These are phyloP conservation scores for Dichetophora obliterata DNA, from an alignment of 2,888 invertebrate genomes.

Conservation along the genomic window DNA sequence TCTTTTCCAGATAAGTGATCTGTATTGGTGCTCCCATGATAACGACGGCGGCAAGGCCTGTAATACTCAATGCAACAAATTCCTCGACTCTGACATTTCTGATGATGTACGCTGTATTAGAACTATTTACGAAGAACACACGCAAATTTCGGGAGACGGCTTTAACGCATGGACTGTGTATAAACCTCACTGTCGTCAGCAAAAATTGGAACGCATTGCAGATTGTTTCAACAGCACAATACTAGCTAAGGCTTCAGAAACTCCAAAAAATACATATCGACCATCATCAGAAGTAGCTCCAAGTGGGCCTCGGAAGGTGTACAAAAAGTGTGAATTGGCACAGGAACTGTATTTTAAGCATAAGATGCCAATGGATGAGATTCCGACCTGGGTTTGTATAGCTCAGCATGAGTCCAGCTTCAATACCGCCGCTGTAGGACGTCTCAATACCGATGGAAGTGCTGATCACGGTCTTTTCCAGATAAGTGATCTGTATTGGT, in stretches of 20 bases:
- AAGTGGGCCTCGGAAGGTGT: constrained; percentile 71
- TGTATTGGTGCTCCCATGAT: constrained; percentile 76
- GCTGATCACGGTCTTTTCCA: constrained; percentile 82
- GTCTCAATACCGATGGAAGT: constrained; percentile 69
- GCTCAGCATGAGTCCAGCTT: constrained; percentile 79
- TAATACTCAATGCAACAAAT: constrained; percentile 73
- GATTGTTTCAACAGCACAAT: constrained; percentile 53
- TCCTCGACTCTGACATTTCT: constrained; percentile 78
- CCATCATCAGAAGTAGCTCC: neutral
- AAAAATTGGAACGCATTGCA: constrained; percentile 68
- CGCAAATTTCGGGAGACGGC: constrained; percentile 77
- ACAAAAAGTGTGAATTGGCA: constrained; percentile 80
- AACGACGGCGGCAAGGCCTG: constrained; percentile 74
- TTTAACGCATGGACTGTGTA: constrained; percentile 83
- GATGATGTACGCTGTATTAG: constrained; percentile 80
- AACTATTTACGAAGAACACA: constrained; percentile 77
- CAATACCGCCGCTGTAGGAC: constrained; percentile 76
- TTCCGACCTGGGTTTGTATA: constrained; percentile 80
- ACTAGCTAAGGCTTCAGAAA: neutral
- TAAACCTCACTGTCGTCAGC: constrained; percentile 73
- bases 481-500: constrained; percentile 82
- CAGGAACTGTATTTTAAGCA: constrained; percentile 74
- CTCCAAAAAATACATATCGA: neutral
- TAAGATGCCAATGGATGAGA: constrained; percentile 71
- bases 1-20: constrained; percentile 78